Evolutionary conservation across 2,888 invertebrate genomes (phyloP).

Genomic region (Caenorhabditis plicata): DNA sequence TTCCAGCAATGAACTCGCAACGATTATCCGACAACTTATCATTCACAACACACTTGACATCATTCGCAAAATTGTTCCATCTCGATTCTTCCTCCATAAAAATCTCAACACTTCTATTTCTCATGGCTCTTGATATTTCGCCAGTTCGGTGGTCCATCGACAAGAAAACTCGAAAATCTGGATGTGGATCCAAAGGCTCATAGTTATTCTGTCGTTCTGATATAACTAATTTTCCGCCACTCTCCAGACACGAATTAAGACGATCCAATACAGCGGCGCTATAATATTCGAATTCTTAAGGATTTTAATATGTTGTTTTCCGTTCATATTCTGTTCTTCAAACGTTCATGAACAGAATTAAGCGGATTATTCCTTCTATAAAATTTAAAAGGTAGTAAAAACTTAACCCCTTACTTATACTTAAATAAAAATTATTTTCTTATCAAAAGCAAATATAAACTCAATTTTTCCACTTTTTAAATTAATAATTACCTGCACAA

Average conservation of each 20-base stretch:
- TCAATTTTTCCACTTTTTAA: no score
- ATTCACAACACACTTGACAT: slow-evolving; percentile 13
- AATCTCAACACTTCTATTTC: slow-evolving; percentile 94
- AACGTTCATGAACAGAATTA: no score
- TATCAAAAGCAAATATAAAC: not conserved
- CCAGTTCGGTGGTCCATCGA: slow-evolving; percentile 93
- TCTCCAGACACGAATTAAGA: slow-evolving; percentile 90
- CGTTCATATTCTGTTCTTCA: no score
- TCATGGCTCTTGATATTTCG: slow-evolving; percentile 95
- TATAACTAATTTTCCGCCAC: slow-evolving; percentile 82
- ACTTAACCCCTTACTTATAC: no score
- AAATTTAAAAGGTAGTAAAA: no score
- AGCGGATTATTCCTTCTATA: no score
- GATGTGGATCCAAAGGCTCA: slow-evolving; percentile 80
- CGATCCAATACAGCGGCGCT: slow-evolving; percentile 92
- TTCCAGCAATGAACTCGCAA: slow-evolving; percentile 3
- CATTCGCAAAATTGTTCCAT: slow-evolving; percentile 28
- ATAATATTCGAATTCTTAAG: no score
- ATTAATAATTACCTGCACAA: slow-evolving; percentile 60
- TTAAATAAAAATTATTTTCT: no score
- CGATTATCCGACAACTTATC: slow-evolving; percentile 4
- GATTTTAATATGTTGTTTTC: no score
- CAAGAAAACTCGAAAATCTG: slow-evolving; percentile 84
- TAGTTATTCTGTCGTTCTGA: slow-evolving; percentile 81
- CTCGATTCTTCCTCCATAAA: slow-evolving; percentile 68